Evolutionary conservation across 1,140 invertebrate species (phyloP), one percentile per base, ranked within the genome.

Genomic region (Anagrus nilaparvatae): DNA sequence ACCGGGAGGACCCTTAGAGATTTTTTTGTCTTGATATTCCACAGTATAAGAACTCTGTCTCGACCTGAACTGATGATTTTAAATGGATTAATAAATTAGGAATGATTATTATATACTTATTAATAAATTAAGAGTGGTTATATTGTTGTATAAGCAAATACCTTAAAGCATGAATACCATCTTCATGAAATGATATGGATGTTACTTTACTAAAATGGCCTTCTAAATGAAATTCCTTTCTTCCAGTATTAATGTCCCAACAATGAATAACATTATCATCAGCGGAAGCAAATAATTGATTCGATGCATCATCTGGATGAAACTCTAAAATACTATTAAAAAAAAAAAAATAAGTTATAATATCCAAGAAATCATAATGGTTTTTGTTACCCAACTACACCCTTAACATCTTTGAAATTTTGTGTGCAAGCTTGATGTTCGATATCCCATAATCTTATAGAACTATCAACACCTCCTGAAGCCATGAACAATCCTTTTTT

Each of bases 1-100:
- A 88, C 72, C 4, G 90, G 84, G 34, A 95, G 68, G 10, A 82
- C 81, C 55, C 78, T 79, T 4, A 83, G 19, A 24, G 79, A 73
- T 48, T 67, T 69, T 40, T 62, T 71, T 54, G 76, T 69, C 38
- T 65, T 55, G 30, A 89, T 58, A 57, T 87, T 71, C 92, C 92
- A 97, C 12, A 94, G 65, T 48, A 94, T 89, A 5, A 96, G 58
- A 5, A 94, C 84, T 68, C 86, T 87, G 59, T 97, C 93, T 56
- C 90, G 72, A 30, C 87, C 81, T 43, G 80, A 82, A 57, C 87
- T 91, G 52, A 35, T 62, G n/a, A n/a, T n/a, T n/a, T n/a, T n/a
- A n/a, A n/a, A n/a, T n/a, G n/a, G n/a, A n/a, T n/a, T n/a, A n/a
- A n/a, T n/a, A n/a, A n/a, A n/a, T n/a, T n/a, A n/a, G n/a, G n/a